A percentile compares a stretch with the other conserved stretches of the same genome.
Evolutionary conservation across 2,888 invertebrate species (phyloP).

Genomic region (Digitonthophagus gazella): DNA sequence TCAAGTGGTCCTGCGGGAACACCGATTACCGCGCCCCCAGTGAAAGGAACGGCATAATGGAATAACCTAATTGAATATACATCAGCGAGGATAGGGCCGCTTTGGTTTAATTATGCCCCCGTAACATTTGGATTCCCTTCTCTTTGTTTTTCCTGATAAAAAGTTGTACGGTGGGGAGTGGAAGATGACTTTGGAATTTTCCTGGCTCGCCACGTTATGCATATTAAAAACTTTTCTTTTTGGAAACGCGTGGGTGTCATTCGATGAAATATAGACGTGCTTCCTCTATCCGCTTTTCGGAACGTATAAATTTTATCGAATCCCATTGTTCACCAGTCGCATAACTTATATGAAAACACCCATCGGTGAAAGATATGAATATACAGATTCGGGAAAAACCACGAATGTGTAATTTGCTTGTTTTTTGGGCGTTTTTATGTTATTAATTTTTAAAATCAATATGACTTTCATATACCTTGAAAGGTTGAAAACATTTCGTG

Average conservation of each 20-base stretch:
- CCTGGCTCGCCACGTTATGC: background rate
- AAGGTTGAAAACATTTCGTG: background rate
- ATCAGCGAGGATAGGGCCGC: background rate
- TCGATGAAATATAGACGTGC: background rate
- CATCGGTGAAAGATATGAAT: background rate
- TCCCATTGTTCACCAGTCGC: background rate
- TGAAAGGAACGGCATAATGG: background rate
- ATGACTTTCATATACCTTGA: too few species aligned
- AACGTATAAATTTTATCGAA: background rate
- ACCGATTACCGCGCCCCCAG: background rate
- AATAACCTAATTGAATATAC: background rate
- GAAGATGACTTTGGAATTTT: background rate
- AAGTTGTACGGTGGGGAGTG: background rate
- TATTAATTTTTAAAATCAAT: too few species aligned
- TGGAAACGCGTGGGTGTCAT: background rate
- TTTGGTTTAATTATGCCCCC: background rate
- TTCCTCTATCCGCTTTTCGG: background rate
- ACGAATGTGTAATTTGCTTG: background rate
- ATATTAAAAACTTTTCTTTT: background rate
- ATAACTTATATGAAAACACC: background rate
- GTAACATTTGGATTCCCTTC: background rate
- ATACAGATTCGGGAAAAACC: background rate
- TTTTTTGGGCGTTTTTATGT: too few species aligned
- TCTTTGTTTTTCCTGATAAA: background rate
- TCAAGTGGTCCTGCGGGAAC: background rate